Evolutionary conservation across 1,140 invertebrate species (phyloP).

Genomic region (Solenopsis fugax): DNA sequence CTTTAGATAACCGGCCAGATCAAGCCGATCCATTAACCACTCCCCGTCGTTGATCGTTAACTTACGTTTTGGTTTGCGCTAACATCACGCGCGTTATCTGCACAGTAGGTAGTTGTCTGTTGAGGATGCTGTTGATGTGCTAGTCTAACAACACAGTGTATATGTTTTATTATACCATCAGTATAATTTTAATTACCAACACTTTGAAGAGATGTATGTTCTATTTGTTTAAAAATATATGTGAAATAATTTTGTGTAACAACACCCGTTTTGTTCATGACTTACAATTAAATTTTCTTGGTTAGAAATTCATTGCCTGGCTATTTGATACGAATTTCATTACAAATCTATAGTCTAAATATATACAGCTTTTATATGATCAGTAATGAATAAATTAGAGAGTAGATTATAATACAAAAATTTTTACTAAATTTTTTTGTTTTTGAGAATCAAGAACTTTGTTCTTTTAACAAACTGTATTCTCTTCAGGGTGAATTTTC

Average conservation of each 20-base stretch:
- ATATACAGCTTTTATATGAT: not conserved
- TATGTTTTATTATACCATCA: constrained; percentile 3
- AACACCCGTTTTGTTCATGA: not conserved
- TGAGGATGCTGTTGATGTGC: constrained; percentile 67
- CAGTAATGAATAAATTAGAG: not conserved
- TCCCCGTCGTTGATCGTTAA: constrained; percentile 50
- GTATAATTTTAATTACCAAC: not conserved
- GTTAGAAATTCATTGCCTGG: not conserved
- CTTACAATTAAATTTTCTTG: not conserved
- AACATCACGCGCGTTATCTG: constrained; percentile 73
- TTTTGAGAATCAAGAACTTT: not conserved
- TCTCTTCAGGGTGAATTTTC: constrained; percentile 54
- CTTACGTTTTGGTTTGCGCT: constrained; percentile 57
- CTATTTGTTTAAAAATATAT: not conserved
- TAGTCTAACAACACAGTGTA: constrained; percentile 63
- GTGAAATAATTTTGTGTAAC: not conserved
- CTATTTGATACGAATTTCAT: not conserved
- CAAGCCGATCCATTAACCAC: constrained; percentile 16
- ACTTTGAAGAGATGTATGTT: constrained; percentile 49
- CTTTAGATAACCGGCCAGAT: constrained; percentile 39
- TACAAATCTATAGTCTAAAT: not conserved
- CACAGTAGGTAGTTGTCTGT: constrained; percentile 72
- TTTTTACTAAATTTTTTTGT: not conserved
- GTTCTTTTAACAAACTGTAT: constrained; percentile 8
- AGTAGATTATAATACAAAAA: not conserved